These are phyloP conservation scores for Podarcis lilfordi DNA, from an alignment of 2,797 vertebrate genomes.

Conservation along the genomic window DNA sequence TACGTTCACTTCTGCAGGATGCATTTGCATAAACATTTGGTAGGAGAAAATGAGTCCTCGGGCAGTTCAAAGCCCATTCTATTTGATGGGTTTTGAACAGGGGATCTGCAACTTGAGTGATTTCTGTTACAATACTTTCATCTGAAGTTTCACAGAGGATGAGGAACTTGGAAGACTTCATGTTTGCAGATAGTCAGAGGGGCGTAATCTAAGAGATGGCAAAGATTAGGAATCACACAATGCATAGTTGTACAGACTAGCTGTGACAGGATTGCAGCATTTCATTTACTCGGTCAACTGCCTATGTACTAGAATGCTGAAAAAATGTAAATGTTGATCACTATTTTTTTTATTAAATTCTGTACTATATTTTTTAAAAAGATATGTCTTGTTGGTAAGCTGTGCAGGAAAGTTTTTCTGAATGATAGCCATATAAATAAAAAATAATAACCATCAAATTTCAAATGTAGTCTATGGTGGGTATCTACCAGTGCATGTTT, in stretches of 20 bases:
- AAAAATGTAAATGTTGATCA: neutral
- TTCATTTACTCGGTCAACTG: neutral
- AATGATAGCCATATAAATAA: neutral
- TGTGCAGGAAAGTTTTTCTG: neutral
- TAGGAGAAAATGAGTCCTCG: constrained; percentile 54
- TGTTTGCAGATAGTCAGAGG: neutral
- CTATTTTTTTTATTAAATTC: neutral
- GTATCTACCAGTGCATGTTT: too few relatives aligned
- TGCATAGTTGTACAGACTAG: neutral
- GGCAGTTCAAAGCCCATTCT: constrained; percentile 40
- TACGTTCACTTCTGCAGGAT: constrained; percentile 53
- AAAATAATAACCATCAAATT: too few relatives aligned
- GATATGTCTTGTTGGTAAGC: neutral
- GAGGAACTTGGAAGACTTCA: neutral
- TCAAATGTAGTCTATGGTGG: too few relatives aligned
- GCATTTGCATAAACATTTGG: constrained; percentile 70
- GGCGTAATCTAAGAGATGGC: neutral
- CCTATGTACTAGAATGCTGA: neutral
- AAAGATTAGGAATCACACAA: neutral
- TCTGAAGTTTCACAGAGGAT: neutral
- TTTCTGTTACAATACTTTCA: constrained; percentile 24
- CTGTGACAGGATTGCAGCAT: neutral
- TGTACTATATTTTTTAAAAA: neutral
- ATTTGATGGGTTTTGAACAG: constrained; percentile 43
- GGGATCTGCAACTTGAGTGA: constrained; percentile 34